Percentiles rank a stretch among this genome's conserved stretches.
Conservation (phyloP, 2,888 invertebrate species). For the Sturmia bella region DNA sequence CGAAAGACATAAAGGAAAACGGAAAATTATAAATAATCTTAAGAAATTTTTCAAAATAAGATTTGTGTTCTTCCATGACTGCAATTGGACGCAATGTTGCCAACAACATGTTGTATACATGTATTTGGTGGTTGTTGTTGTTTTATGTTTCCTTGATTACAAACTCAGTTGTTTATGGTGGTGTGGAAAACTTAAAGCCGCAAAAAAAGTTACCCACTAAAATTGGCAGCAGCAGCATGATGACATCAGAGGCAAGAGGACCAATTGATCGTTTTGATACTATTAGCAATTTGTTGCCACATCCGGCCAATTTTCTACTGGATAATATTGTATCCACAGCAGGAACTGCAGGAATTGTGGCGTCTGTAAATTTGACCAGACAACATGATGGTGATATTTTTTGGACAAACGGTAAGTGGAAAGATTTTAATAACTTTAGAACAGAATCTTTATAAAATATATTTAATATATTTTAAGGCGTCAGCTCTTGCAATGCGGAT, state of each 20-base stretch:
- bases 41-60: constrained; percentile 8
- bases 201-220: constrained; percentile 25
- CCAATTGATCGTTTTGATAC: constrained; percentile 56
- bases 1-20: not conserved
- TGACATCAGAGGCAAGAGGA: constrained; percentile 58
- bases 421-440: too few species aligned
- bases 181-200: constrained; percentile 25
- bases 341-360: constrained; percentile 70
- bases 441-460: too few species aligned
- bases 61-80: constrained; percentile 39
- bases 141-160: constrained; percentile 10
- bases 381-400: constrained; percentile 82
- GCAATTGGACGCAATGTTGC: constrained; percentile 68
- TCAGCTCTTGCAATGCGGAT: constrained; percentile 79
- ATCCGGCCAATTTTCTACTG: constrained; percentile 77
- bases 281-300: constrained; percentile 64
- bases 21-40: not conserved
- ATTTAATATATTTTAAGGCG: constrained; percentile 74
- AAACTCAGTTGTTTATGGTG: constrained; percentile 10
- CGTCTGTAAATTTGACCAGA: constrained; percentile 81
- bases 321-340: constrained; percentile 77
- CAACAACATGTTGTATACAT: constrained; percentile 67
- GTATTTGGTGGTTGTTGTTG: constrained; percentile 27
- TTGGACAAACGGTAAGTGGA: constrained; percentile 78
- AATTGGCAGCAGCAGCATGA: constrained; percentile 26